Conservation (phyloP, 2,888 invertebrate species). For the Diloba caeruleocephala region DNA sequence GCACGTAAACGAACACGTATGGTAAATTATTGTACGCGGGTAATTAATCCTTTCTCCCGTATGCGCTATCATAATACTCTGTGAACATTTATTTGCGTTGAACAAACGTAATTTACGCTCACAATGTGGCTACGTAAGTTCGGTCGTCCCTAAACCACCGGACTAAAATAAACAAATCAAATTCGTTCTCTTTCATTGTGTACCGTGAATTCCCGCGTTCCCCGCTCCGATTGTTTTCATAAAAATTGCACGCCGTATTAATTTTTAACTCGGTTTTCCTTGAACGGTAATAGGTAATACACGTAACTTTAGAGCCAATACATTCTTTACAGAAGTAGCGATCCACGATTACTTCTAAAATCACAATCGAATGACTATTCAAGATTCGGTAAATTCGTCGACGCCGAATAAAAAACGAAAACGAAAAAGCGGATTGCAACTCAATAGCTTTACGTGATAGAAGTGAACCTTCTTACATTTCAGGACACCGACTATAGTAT, state of each 20-base stretch:
- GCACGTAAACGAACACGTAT: slow-evolving; percentile 15
- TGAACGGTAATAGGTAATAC: slow-evolving; percentile 11
- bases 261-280: slow-evolving; percentile 44
- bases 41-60: slow-evolving; percentile 58
- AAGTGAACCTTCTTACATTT: too few relatives aligned
- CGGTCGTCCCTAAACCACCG: slow-evolving; percentile 58
- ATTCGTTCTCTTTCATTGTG: slow-evolving; percentile 59
- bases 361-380: too few relatives aligned
- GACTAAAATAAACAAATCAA: slow-evolving; percentile 79
- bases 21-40: slow-evolving; percentile 11
- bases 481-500: too few relatives aligned
- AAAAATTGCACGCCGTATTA: slow-evolving; percentile 61
- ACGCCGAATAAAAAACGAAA: too few relatives aligned
- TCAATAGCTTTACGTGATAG: too few relatives aligned
- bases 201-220: slow-evolving; percentile 60
- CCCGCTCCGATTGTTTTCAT: slow-evolving; percentile 62
- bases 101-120: slow-evolving; percentile 78
- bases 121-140: slow-evolving; percentile 73
- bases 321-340: too few relatives aligned
- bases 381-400: too few relatives aligned
- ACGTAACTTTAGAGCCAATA: slow-evolving; percentile 48
- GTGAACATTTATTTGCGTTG: slow-evolving; percentile 64
- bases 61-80: slow-evolving; percentile 51
- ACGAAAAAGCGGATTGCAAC: too few relatives aligned
- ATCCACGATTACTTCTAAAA: too few relatives aligned